Evolutionary conservation across 92 coral and sea anemone genomes (phyloP).

Genomic region (Galaxea fascicularis): DNA sequence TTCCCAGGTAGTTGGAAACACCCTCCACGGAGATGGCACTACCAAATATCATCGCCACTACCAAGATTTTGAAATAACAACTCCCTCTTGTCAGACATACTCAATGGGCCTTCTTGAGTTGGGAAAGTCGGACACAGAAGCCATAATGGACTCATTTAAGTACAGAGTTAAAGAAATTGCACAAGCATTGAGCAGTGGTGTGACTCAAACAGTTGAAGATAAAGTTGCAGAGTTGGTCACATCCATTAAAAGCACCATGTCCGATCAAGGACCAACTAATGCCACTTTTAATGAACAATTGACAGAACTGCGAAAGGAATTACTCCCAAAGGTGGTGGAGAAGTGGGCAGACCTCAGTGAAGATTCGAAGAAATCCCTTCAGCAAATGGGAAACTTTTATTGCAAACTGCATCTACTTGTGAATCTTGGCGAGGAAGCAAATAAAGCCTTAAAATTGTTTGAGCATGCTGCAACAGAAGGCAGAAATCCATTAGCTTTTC

Average conservation of each 20-base stretch:
- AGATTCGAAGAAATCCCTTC: slow-evolving; percentile 26
- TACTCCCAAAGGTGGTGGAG: slow-evolving; percentile 50
- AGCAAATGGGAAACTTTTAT: slow-evolving; percentile 58
- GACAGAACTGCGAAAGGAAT: slow-evolving; percentile 33
- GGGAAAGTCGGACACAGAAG: slow-evolving; percentile 53
- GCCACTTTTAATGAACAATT: slow-evolving; percentile 49
- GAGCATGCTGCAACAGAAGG: slow-evolving; percentile 56
- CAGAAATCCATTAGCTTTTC: slow-evolving; percentile 49
- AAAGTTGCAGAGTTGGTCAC: slow-evolving; percentile 51
- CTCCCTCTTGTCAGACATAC: slow-evolving; percentile 49
- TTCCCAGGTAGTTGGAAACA: slow-evolving; percentile 44
- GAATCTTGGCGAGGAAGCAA: slow-evolving; percentile 50
- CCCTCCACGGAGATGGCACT: slow-evolving; percentile 56
- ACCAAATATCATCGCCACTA: slow-evolving; percentile 52
- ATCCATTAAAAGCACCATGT: slow-evolving; percentile 46
- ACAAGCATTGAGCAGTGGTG: slow-evolving; percentile 41
- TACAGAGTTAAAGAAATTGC: slow-evolving; percentile 50
- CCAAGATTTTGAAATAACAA: slow-evolving; percentile 54
- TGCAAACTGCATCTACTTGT: too few relatives aligned
- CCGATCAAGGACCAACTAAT: slow-evolving; percentile 54
- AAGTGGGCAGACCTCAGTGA: slow-evolving; percentile 46
- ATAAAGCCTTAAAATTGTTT: slow-evolving; percentile 50
- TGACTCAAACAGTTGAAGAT: slow-evolving; percentile 14
- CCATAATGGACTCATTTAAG: slow-evolving; percentile 47
- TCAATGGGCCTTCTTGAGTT: slow-evolving; percentile 50